Evolutionary conservation across 2,113 vertebrate species (phyloP), one percentile per base, ranked within the genome.

Genomic region (Manacus vitellinus): DNA sequence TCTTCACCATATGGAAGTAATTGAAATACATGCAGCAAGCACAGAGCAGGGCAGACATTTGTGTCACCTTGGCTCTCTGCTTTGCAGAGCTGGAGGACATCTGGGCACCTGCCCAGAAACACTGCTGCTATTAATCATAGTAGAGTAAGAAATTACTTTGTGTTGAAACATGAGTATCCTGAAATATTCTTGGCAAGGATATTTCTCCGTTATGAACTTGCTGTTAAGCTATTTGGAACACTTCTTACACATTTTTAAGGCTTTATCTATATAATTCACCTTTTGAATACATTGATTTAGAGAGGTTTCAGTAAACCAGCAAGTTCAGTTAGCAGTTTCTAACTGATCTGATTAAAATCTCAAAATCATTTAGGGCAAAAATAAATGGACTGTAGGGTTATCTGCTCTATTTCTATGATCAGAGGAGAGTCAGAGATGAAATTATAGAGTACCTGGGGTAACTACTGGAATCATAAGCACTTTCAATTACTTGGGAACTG

Each of bases 101-200:
- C 84, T 94, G 95, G 95, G 92, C 94, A 96, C 55, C 68, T 62
- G 70, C 55, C 72, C 95, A 96, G 85, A 79, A 95, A 83, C 0
- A 20, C 79, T 72, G n/a, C 62, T n/a, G 68, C 92, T 85, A 84
- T 93, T 94, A 89, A 93, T 96, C 89, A 71, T 21, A 49, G 68
- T 62, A 39, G 70, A 89, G 55, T 44, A 79, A 77, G 68, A 95
- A 91, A 87, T 51, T 2, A 87, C 80, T 91, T 87, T 43, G 66
- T 73, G 81, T 73, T 92, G 85, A 94, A 95, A 85, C 43, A 88
- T 14, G 37, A 78, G 65, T 78, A 89, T 44, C 82, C 71, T 83
- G 78, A 89, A 88, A 89, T 74, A 88, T 56, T 68, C 71, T 87
- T 68, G 85, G 58, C 74, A 92, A 44, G 1, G 1, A 24, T 35